Base-by-base conservation (phyloP, 2,888 invertebrate genomes). In the Iphiclides podalirius region DNA sequence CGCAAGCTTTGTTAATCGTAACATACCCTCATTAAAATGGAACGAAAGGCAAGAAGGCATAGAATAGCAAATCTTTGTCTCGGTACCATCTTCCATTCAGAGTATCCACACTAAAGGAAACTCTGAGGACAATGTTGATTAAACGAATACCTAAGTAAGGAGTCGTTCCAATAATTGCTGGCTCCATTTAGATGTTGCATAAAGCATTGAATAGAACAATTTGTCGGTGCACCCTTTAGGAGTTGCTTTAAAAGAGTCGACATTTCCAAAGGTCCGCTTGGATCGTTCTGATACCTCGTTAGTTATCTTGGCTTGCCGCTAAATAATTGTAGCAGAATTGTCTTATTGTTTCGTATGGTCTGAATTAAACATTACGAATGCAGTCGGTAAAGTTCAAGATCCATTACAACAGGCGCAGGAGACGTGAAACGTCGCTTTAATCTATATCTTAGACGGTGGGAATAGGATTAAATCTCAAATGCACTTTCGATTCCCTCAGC, bases 101-200 rank as follows among this genome's bases (percentile, higher is more conserved):
- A 59, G 56, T 56, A 54, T 51, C 54, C 61, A 61, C 59, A 50
- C 45, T 44, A 50, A 50, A 50, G 69, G 66, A 65, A 74, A 75
- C 73, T 63, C 57, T 66, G 77, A 75, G 76, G 79, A 86, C 86
- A 87, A 86, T 84, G 82, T 82, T 85, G 82, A 85, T 85, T 87
- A 84, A 81, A 81, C 64, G 82, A 76, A 86, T 85, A 82, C 86
- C 85, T 75, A 77, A 83, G 75, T 66, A 70, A 77, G 74, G 63
- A 66, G 70, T 55, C 53, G 54, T 55, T 64, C 63, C 70, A 74
- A 75, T 76, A 74, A 73, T 78, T 76, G 76, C 75, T 64, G 63
- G 60, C 61, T 66, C 72, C 73, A 72, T 75, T 75, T 73, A 72
- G 65, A 67, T 66, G 66, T 72, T 66, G 69, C 67, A 70, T 72